phyloP scores from a whole-genome alignment of 1,140 invertebrate genomes.

The Dinothrombium tinctorium region DNA sequence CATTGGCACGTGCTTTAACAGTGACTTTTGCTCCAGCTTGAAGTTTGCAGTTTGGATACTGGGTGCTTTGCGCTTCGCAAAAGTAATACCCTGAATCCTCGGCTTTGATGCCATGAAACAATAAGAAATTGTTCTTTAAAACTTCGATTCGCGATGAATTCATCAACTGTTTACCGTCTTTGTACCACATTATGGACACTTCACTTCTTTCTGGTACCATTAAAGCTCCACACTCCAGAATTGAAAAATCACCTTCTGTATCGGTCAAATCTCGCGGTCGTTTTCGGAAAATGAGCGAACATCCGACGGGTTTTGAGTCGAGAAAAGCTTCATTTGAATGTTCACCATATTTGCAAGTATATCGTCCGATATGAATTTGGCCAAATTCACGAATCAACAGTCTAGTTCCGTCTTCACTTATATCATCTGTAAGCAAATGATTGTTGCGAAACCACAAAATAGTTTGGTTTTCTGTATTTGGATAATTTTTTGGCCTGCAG shows the following conservation, averaged over 20 bases:
- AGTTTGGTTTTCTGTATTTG: not conserved
- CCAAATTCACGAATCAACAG: constrained; percentile 10
- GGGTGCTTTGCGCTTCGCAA: constrained; percentile 11
- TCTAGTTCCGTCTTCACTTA: constrained; percentile 3
- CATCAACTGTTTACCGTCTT: constrained; percentile 6
- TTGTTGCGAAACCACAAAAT: constrained; percentile 10
- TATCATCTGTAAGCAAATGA: constrained; percentile 2
- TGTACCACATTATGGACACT: constrained; percentile 2
- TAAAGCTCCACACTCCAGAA: constrained; percentile 11
- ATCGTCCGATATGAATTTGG: constrained; percentile 2
- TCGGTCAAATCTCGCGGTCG: constrained; percentile 10
- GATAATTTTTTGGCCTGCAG: constrained; percentile 1
- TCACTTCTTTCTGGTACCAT: not conserved
- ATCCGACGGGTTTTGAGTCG: not conserved
- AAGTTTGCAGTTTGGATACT: not conserved
- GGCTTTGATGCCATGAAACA: constrained; percentile 6
- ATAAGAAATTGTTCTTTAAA: constrained; percentile 11
- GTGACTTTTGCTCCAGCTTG: constrained; percentile 2
- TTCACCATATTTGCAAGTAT: constrained; percentile 10
- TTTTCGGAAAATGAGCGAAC: constrained; percentile 12
- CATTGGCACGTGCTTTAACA: constrained; percentile 8
- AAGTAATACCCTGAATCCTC: constrained; percentile 15
- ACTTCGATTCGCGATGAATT: constrained; percentile 7
- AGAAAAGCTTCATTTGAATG: constrained; percentile 7
- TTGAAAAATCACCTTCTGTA: constrained; percentile 13